Base-by-base conservation (phyloP, 2,113 vertebrate genomes). In the Montifringilla adamsi region DNA sequence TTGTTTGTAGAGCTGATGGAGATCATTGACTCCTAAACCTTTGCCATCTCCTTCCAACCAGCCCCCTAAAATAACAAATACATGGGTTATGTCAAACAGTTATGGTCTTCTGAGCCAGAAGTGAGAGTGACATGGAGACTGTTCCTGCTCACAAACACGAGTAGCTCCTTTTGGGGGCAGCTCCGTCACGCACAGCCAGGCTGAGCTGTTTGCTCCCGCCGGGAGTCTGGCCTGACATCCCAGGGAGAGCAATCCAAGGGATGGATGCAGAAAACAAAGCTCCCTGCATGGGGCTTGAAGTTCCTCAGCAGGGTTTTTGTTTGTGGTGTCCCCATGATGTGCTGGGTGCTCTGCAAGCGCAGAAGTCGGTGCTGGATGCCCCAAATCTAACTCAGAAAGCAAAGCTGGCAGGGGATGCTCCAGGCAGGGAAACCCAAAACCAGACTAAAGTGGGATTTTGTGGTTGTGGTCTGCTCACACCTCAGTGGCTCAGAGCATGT, bases 1-100 rank as follows among this genome's bases (percentile, higher is more conserved):
- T 84, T 95, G 94, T 94, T 96, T 95, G 92, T 91, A 95, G 86
- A 97, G 93, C 95, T 94, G 93, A 94, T 90, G 95, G 93, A 95
- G 73, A 94, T 79, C 81, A 90, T 50, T 95, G 93, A 94, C 60
- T 94, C 89, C 85, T 95, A 97, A 97, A 80, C 84, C 92, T 97
- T 96, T 97, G 94, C 90, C 89, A 88, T 93, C 93, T 72, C 79
- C 49, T 87, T 93, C 78, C 82, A 92, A 41, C 69, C 69, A 89
- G 52, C 55, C 69, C 87, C 49, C 77, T 94, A 81, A 89, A 97
- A 96, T 77, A 95, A 94, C 87, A 96, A 83, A 97, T 82, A 83
- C 21, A 66, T 13, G 55, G 70, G 76, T 85, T 77, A 79, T 93
- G 96, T 92, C 88, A 96, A 94, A 94, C 86, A 86, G 63, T 81